Evolutionary conservation across 2,888 invertebrate species (phyloP), one percentile per base, ranked within the genome.

Genomic region (Melipona beecheii): DNA sequence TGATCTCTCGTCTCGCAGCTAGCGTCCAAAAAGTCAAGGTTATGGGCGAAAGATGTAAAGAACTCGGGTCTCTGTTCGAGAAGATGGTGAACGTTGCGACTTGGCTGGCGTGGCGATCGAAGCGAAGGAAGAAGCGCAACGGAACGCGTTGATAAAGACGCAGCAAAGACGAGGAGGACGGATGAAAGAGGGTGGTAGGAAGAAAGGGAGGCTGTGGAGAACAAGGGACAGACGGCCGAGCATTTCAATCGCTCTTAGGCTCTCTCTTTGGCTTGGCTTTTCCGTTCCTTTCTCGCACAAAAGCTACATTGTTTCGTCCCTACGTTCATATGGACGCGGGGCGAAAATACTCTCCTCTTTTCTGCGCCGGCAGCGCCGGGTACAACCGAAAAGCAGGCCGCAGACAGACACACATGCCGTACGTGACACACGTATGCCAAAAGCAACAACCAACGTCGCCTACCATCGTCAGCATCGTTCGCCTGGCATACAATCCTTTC

Each of bases 241-340:
- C 86, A 91, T 92, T 92, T 91, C 92, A 92, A 92, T 92, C 92
- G 92, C 90, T 92, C 91, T 91, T 86, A 91, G 91, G 86, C 85
- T 86, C 87, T 88, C 91, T 90, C 91, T 91, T 91, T 90, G 86
- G 84, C 88, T 88, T 84, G 86, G 86, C 88, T 90, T 92, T 87
- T 89, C 88, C 90, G 87, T 88, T 89, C 89, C 89, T 90, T 90
- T 87, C 88, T 82, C 81, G 66, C 84, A 90, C 91, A 91, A 92
- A 92, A 91, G 89, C 87, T 84, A 91, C 90, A 92, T 92, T 92
- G 92, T 92, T 92, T 92, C 90, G 89, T 79, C 84, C 86, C 83
- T 86, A 78, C 86, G 85, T 89, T 87, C 85, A 84, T 89, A 86
- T 81, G 88, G 87, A 88, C 86, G 88, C 84, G 72, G 9, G 78